phyloP scores from a whole-genome alignment of 1,140 invertebrate species.

The honey bee (Apis mellifera) region Amel_HAv3.1 CM009931.2:27387501-27388000 shows the following conservation, averaged over 20 bases:
- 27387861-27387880: constrained; percentile 67
- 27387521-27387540: constrained; percentile 41
- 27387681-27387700: constrained; percentile 28
- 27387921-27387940: constrained; percentile 61
- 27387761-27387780: constrained; percentile 38
- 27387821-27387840: constrained; percentile 73
- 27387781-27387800: constrained; percentile 67
- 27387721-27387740: constrained; percentile 20
- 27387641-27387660: constrained; percentile 22
- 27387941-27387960: too few species aligned
- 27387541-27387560: constrained; percentile 45
- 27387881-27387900: constrained; percentile 76
- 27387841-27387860: constrained; percentile 69
- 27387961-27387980: too few species aligned
- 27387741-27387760: constrained; percentile 51
- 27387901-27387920: constrained; percentile 73
- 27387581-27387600: constrained; percentile 52
- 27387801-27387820: constrained; percentile 73
- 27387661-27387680: constrained; percentile 35
- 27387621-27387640: constrained; percentile 33
- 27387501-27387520: constrained; percentile 44
- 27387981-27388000: too few species aligned
- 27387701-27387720: background rate
- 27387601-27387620: constrained; percentile 36
- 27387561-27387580: constrained; percentile 28